Conservation (phyloP, 1,140 invertebrate genomes). For the Forficula auricularia region DNA sequence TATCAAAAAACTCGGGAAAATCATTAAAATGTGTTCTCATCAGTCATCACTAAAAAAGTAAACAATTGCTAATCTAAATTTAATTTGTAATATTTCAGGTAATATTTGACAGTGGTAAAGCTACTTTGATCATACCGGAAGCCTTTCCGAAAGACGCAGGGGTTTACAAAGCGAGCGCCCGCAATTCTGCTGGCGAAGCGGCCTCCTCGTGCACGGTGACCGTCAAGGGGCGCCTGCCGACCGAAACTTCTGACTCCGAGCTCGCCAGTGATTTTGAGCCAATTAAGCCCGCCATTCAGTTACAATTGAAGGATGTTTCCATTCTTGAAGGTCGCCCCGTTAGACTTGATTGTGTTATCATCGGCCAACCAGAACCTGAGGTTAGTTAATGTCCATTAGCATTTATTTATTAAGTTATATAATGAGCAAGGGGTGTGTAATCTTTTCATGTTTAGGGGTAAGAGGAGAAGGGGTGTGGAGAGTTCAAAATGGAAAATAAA, state of each 20-base stretch:
- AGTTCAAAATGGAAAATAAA: too few relatives aligned
- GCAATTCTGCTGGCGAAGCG: slow-evolving; percentile 43
- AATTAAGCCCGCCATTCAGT: slow-evolving; percentile 49
- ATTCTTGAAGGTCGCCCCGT: slow-evolving; percentile 52
- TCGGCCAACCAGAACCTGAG: slow-evolving; percentile 69
- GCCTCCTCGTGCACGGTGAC: slow-evolving; percentile 43
- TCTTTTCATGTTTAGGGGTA: too few relatives aligned
- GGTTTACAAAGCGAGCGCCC: slow-evolving; percentile 41
- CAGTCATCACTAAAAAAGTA: too few relatives aligned
- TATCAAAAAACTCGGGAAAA: too few relatives aligned
- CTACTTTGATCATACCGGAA: slow-evolving; percentile 45
- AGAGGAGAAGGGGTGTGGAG: too few relatives aligned
- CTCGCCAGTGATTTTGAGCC: slow-evolving; percentile 49
- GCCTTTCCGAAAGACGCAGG: slow-evolving; percentile 54
- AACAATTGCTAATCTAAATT: slow-evolving; percentile 12
- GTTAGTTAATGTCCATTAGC: slow-evolving; percentile 31
- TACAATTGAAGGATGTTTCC: slow-evolving; percentile 46
- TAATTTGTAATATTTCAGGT: slow-evolving; percentile 30
- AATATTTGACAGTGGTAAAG: slow-evolving; percentile 36
- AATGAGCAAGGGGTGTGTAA: too few relatives aligned
- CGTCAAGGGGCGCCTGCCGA: slow-evolving; percentile 47
- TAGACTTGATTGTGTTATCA: slow-evolving; percentile 60
- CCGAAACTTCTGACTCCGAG: slow-evolving; percentile 56
- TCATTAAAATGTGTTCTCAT: too few relatives aligned
- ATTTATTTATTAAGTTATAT: too few relatives aligned